Evolutionary conservation across 2,888 invertebrate species (phyloP).

Genomic region (Labia minor): DNA sequence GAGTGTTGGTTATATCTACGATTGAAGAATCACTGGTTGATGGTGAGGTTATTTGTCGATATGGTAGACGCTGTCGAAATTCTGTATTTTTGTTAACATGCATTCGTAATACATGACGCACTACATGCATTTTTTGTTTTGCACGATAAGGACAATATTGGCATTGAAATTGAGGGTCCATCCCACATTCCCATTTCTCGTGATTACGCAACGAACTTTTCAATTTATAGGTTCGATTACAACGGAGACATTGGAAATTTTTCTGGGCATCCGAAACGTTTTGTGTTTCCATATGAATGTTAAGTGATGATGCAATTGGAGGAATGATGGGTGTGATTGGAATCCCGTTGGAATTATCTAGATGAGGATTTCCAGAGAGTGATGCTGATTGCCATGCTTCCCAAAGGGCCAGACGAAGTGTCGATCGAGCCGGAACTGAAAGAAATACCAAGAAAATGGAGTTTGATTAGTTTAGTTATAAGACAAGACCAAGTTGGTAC

Average conservation of each 20-base stretch:
- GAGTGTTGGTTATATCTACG: no score
- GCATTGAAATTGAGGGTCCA: slow-evolving; percentile 58
- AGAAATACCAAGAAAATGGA: background rate
- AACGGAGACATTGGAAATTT: slow-evolving; percentile 52
- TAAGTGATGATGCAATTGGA: slow-evolving; percentile 20
- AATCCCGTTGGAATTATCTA: slow-evolving; percentile 26
- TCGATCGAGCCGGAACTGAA: background rate
- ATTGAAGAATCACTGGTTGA: no score
- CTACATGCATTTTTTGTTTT: slow-evolving; percentile 42
- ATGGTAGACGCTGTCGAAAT: background rate
- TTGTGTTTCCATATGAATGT: background rate
- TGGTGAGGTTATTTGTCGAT: background rate
- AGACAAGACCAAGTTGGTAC: background rate
- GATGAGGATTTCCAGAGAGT: background rate
- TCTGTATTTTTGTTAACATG: slow-evolving; percentile 28
- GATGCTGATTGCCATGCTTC: background rate
- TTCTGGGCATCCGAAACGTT: slow-evolving; percentile 14
- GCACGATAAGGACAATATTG: slow-evolving; percentile 57
- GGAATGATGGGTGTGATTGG: slow-evolving; percentile 29
- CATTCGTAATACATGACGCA: slow-evolving; percentile 33
- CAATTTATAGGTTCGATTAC: slow-evolving; percentile 74
- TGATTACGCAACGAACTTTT: slow-evolving; percentile 75
- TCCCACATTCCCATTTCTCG: slow-evolving; percentile 73
- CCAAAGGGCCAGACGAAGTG: background rate
- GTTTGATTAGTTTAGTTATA: background rate